Base-by-base conservation (phyloP, 2,113 vertebrate genomes). In the Dasyprocta punctata region DNA sequence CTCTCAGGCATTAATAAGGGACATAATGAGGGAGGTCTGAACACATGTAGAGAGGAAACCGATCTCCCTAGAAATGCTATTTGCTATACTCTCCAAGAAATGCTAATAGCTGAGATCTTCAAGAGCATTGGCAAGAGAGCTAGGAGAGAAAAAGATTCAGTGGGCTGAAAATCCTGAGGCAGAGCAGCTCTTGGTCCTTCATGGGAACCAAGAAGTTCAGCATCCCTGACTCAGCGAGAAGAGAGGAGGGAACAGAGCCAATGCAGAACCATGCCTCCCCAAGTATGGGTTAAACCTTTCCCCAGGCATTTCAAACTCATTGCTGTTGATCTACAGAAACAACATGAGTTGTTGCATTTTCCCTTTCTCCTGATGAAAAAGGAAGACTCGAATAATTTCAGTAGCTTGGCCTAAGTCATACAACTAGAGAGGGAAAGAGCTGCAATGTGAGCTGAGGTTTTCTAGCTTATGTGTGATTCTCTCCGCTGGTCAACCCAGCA, bases 31-130 rank as follows among this genome's bases (percentile, higher is more conserved):
- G 33, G 7, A 77, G 2, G 14, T 20, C 36, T 36, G 30, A 13
- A 38, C 4, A 6, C 26, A 26, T 49, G 10, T 12, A 63, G 36
- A 2, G 0, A 6, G 54, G 26, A 14, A 73, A 61, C 0, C 1
- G 28, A 54, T 67, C 84, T 69, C 60, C 11, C 44, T n/a, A 85
- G 56, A 54, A 67, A 67, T 9, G 7, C 17, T 69, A 69, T 69
- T 20, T n/a, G 67, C 16, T 69, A 38, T 69, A 8, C 67, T 69
- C 86, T 87, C 87, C 13, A 86, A 80, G 56, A 92, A 16, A 19
- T 26, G 14, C 36, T 14, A n/a, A 26, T 24, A 80, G 24, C 24
- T 85, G 52, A 92, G 58, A 87, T 38, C 71, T 92, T 44, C 67
- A 95, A 81, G 81, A 65, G 20, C 67, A 89, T 47, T 38, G n/a